Evolutionary conservation across 2,888 invertebrate species (phyloP).

Genomic region (Tillus elongatus): DNA sequence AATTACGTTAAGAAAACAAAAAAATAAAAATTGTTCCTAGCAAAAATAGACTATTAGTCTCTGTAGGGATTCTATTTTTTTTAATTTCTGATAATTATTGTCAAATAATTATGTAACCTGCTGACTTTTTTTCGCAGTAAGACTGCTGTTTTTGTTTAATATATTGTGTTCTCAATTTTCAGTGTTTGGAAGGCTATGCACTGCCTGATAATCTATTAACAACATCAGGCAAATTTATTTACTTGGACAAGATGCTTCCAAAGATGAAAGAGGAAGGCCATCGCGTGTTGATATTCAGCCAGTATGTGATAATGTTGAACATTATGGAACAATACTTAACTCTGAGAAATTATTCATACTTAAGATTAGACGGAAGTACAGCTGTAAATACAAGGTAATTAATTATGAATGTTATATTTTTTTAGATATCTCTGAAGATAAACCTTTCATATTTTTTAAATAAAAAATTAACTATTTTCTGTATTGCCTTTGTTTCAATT

Average conservation of each 20-base stretch:
- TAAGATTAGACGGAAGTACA: conserved; percentile 32
- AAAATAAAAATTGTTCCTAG: too few species aligned
- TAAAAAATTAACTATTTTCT: too few species aligned
- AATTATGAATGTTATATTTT: too few species aligned
- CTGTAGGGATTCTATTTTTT: too few species aligned
- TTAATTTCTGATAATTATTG: too few species aligned
- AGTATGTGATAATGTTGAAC: conserved; percentile 93
- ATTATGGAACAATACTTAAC: conserved; percentile 80
- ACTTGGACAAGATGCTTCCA: conserved; percentile 69
- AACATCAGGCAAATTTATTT: conserved; percentile 78
- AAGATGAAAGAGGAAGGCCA: conserved; percentile 64
- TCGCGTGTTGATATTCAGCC: conserved; percentile 87
- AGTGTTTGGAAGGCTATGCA: conserved; percentile 54
- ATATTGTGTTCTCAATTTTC: conserved; percentile 24
- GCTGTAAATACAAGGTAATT: conserved; percentile 13
- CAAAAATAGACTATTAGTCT: too few species aligned
- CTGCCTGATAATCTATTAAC: conserved; percentile 63
- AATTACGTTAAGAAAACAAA: too few species aligned
- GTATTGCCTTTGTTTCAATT: too few species aligned
- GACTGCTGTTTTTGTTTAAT: neutral
- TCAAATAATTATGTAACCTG: too few species aligned
- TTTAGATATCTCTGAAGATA: too few species aligned
- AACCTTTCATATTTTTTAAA: too few species aligned
- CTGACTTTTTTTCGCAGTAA: too few species aligned
- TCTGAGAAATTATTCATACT: conserved; percentile 61